Conservation (phyloP, 2,888 invertebrate species). For the Drosophila infuscata region DNA sequence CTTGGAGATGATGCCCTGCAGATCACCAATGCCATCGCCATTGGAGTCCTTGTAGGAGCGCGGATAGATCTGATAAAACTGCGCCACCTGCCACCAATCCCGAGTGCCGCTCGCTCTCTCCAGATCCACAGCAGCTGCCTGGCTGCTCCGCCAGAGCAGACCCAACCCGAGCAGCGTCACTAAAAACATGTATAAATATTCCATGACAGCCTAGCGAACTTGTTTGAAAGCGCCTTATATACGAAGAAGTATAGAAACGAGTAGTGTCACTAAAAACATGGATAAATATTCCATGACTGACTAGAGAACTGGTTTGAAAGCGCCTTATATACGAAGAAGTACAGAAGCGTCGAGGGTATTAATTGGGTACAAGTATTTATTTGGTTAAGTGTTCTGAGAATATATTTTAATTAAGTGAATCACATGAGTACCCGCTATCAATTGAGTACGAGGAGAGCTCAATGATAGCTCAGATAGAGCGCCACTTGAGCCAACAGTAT, state of each 20-base stretch:
- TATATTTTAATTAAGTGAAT: conserved; percentile 4
- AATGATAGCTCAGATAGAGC: conserved; percentile 54
- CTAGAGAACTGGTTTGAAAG: not conserved
- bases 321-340: conserved; percentile 41
- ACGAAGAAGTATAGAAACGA: conserved; percentile 3
- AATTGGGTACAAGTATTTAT: conserved; percentile 40
- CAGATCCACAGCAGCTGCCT: conserved; percentile 39
- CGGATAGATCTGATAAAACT: conserved; percentile 94
- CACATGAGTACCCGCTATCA: conserved; percentile 13
- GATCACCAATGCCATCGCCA: conserved; percentile 93
- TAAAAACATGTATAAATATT: conserved; percentile 30
- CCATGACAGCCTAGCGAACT: conserved; percentile 46
- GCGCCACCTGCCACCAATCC: conserved; percentile 94
- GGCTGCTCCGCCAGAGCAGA: conserved; percentile 19
- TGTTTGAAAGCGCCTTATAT: conserved; percentile 36
- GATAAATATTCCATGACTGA: conserved; percentile 50
- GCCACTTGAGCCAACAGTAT: conserved; percentile 65
- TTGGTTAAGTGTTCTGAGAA: conserved; percentile 15
- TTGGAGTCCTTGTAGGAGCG: conserved; percentile 93
- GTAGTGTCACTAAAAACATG: conserved; percentile 31
- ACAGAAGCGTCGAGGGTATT: conserved; percentile 34
- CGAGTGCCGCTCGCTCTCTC: conserved; percentile 60
- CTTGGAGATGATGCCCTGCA: conserved; percentile 88
- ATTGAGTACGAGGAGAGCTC: conserved; percentile 22
- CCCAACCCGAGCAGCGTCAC: conserved; percentile 26